These are phyloP conservation scores for Pelusios castaneus DNA, from an alignment of 2,113 vertebrate genomes.

Conservation along the genomic window DNA sequence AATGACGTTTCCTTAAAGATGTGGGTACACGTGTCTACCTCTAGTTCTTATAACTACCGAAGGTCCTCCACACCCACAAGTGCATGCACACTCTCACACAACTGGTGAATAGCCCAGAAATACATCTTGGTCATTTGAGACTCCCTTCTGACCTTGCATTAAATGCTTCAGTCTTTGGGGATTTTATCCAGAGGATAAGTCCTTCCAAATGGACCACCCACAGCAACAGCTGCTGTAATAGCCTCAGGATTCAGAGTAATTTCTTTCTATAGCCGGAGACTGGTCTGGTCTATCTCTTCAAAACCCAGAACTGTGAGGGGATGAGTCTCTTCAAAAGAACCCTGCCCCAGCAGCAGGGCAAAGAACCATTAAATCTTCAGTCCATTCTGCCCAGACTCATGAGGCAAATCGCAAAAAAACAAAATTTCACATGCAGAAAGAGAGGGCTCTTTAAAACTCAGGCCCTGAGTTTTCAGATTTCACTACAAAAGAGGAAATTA, in stretches of 20 bases:
- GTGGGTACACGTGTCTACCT: background rate
- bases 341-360: background rate
- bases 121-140: background rate
- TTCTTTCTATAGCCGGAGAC: background rate
- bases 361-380: background rate
- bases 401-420: background rate
- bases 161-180: background rate
- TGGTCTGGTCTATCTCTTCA: background rate
- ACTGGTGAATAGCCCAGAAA: background rate
- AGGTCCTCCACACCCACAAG: background rate
- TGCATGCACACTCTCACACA: background rate
- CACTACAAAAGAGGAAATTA: background rate
- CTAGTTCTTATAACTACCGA: too few species aligned
- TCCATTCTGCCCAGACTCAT: background rate
- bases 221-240: too few species aligned
- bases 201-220: background rate
- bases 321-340: too few species aligned
- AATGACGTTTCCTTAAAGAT: background rate
- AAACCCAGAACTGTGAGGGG: background rate
- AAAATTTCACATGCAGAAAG: background rate
- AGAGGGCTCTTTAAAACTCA: background rate
- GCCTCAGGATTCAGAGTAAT: background rate
- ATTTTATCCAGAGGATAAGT: background rate
- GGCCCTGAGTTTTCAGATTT: background rate
- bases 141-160: background rate